A percentile compares a stretch with the other conserved stretches of the same genome.
phyloP scores from a whole-genome alignment of 2,888 invertebrate species.

The Pammene fasciana region DNA sequence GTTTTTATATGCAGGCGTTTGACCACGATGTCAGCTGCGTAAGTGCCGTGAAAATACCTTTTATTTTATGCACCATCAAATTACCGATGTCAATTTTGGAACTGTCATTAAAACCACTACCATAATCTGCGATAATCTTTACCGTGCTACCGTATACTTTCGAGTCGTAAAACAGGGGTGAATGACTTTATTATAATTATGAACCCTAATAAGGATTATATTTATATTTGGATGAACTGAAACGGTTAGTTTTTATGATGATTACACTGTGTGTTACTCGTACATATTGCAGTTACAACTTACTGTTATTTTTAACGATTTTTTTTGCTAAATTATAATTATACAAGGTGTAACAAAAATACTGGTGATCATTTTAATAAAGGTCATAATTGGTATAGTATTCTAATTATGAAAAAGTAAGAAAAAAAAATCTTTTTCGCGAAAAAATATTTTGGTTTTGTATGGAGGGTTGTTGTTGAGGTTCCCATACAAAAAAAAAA shows the following conservation, averaged over 20 bases:
- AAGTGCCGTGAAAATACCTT: too few species aligned
- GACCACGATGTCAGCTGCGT: too few species aligned
- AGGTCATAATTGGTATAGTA: too few species aligned
- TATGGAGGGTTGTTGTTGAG: too few species aligned
- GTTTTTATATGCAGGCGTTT: too few species aligned
- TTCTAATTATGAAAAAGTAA: too few species aligned
- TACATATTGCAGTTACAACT: background rate
- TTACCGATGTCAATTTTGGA: background rate
- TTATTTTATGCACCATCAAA: background rate
- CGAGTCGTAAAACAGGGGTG: conserved; percentile 25
- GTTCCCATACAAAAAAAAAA: too few species aligned
- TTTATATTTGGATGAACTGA: background rate
- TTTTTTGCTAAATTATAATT: too few species aligned
- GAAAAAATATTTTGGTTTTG: too few species aligned
- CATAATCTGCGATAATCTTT: background rate
- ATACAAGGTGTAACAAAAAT: too few species aligned
- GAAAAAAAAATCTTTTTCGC: too few species aligned
- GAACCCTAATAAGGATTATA: conserved; percentile 19
- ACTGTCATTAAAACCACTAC: background rate
- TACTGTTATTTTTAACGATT: background rate
- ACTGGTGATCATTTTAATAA: too few species aligned
- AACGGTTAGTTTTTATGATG: conserved; percentile 12
- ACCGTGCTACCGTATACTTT: conserved; percentile 3
- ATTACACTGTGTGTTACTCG: background rate
- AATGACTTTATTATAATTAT: conserved; percentile 25